phyloP scores from a whole-genome alignment of 2,888 invertebrate species.

The Tiliacea aurago region DNA sequence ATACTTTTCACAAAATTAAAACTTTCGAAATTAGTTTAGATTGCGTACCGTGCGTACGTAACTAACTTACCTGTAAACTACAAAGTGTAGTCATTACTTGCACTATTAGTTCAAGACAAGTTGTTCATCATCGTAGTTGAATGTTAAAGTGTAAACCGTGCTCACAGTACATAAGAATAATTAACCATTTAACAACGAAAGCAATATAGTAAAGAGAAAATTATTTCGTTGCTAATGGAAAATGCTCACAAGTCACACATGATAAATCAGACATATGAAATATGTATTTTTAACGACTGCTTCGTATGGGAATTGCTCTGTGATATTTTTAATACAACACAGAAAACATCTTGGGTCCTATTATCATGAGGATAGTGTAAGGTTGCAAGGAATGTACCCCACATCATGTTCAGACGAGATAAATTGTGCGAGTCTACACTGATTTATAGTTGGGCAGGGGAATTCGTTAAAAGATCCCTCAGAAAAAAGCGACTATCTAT shows the following conservation, averaged over 20 bases:
- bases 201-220: slow-evolving; percentile 23
- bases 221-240: slow-evolving; percentile 39
- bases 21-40: slow-evolving; percentile 4
- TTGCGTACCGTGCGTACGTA: too few relatives aligned
- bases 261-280: slow-evolving; percentile 50
- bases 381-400: slow-evolving; percentile 50
- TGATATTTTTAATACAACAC: slow-evolving; percentile 54
- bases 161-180: slow-evolving; percentile 34
- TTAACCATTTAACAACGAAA: slow-evolving; percentile 33
- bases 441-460: slow-evolving; percentile 77
- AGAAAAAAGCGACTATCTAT: slow-evolving; percentile 70
- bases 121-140: neutral
- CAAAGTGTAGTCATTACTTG: neutral
- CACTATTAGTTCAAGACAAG: slow-evolving; percentile 5
- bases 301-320: slow-evolving; percentile 28
- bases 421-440: slow-evolving; percentile 74
- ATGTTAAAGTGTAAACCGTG: neutral
- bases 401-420: slow-evolving; percentile 73
- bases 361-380: slow-evolving; percentile 56
- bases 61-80: slow-evolving; percentile 4
- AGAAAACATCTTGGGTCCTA: slow-evolving; percentile 40
- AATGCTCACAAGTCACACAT: slow-evolving; percentile 29
- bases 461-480: slow-evolving; percentile 67
- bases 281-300: slow-evolving; percentile 65
- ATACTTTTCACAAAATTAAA: slow-evolving; percentile 17